Conservation (phyloP, 1,140 invertebrate genomes). For the Ceratosolen solmsi region DNA sequence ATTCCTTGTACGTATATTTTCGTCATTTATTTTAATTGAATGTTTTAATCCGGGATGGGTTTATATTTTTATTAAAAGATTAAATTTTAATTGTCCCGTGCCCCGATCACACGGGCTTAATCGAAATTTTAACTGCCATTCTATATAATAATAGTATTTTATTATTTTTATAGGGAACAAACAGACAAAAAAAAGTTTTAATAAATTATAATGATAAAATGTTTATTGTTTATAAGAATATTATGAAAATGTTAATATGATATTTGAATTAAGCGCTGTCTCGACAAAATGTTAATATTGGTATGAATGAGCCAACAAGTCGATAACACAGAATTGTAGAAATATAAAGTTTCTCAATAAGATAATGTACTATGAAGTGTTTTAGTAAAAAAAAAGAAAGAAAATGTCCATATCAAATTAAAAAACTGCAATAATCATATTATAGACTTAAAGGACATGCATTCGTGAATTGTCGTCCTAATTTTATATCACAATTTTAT, state of each 20-base stretch:
- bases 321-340: constrained; percentile 4
- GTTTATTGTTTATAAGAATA: background rate
- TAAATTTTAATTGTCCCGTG: no score
- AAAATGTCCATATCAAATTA: background rate
- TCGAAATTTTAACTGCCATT: no score
- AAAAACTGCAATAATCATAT: background rate
- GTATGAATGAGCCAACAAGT: constrained; percentile 7
- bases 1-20: no score
- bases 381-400: constrained; percentile 27
- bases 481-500: background rate
- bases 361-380: constrained; percentile 23
- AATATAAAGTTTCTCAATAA: background rate
- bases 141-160: no score
- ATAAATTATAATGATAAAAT: no score
- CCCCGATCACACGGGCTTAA: no score
- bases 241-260: background rate
- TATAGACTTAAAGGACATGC: background rate
- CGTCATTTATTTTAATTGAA: no score
- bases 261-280: background rate
- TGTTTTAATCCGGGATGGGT: background rate
- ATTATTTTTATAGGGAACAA: no score
- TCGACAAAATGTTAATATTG: constrained; percentile 1
- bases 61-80: no score
- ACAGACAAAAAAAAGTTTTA: background rate
- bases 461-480: background rate